Evolutionary conservation across 2,888 invertebrate species (phyloP).

Genomic region (Leptinotarsa peninsularis): DNA sequence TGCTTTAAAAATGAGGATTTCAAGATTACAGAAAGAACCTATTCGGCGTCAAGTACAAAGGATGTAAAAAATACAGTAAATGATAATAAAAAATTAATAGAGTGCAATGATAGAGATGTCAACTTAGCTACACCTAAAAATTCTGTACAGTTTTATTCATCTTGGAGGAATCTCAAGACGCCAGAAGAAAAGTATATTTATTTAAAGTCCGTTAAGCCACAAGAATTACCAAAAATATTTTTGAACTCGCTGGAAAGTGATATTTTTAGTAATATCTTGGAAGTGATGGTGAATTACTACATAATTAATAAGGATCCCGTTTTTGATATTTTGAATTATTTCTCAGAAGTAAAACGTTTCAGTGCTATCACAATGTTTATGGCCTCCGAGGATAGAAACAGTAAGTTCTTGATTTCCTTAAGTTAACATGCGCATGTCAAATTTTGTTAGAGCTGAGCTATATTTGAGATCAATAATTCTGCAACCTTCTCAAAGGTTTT

Average conservation of each 20-base stretch:
- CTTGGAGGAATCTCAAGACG: conserved; percentile 72
- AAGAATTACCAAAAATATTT: conserved; percentile 73
- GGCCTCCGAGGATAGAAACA: conserved; percentile 70
- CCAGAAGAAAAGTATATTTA: conserved; percentile 71
- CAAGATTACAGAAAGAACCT: conserved; percentile 52
- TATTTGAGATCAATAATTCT: too few relatives aligned
- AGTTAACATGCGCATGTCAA: neutral
- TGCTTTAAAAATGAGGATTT: conserved; percentile 53
- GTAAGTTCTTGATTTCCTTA: conserved; percentile 62
- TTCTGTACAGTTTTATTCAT: conserved; percentile 75
- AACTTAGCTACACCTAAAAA: conserved; percentile 69
- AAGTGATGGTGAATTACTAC: conserved; percentile 67
- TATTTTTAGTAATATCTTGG: conserved; percentile 73
- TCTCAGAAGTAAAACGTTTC: conserved; percentile 74
- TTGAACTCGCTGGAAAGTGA: conserved; percentile 76
- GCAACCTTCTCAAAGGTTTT: too few relatives aligned
- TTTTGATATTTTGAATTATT: conserved; percentile 68
- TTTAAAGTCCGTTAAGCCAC: conserved; percentile 71
- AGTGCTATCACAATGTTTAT: conserved; percentile 76
- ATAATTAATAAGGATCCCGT: conserved; percentile 65
- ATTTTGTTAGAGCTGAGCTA: neutral
- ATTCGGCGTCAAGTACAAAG: conserved; percentile 29
- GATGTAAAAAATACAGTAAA: conserved; percentile 46
- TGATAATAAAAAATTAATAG: conserved; percentile 34
- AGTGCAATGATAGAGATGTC: conserved; percentile 42